Conservation (phyloP, 2,797 vertebrate genomes). For the Sparus aurata region DNA sequence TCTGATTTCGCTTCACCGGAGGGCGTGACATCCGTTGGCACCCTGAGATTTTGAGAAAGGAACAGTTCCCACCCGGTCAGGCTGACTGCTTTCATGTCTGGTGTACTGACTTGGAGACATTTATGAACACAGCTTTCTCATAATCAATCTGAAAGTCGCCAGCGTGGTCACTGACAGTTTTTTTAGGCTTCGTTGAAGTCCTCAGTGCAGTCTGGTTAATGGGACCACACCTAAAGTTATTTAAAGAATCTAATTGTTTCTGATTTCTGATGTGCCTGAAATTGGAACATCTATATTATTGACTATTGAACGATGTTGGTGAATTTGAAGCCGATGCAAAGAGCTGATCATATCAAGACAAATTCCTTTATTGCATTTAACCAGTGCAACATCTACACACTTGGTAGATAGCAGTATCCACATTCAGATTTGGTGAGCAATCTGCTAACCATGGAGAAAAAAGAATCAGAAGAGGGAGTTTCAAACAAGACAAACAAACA, state of each 20-base stretch:
- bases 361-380: too few relatives aligned
- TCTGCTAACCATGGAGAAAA: too few relatives aligned
- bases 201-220: background rate
- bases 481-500: too few relatives aligned
- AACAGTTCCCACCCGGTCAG: conserved; percentile 60
- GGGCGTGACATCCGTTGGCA: conserved; percentile 48
- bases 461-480: too few relatives aligned
- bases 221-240: background rate
- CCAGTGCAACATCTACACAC: too few relatives aligned
- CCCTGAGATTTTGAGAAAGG: conserved; percentile 46
- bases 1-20: conserved; percentile 41
- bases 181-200: background rate
- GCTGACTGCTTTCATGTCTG: conserved; percentile 36
- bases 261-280: too few relatives aligned
- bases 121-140: conserved; percentile 3
- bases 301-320: too few relatives aligned
- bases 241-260: background rate
- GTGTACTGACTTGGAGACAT: background rate
- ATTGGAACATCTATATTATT: too few relatives aligned
- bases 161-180: background rate
- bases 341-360: too few relatives aligned
- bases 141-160: background rate
- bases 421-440: too few relatives aligned
- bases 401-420: too few relatives aligned
- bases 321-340: too few relatives aligned